Conservation (phyloP, 2,888 invertebrate genomes). For the Rhagium mordax region DNA sequence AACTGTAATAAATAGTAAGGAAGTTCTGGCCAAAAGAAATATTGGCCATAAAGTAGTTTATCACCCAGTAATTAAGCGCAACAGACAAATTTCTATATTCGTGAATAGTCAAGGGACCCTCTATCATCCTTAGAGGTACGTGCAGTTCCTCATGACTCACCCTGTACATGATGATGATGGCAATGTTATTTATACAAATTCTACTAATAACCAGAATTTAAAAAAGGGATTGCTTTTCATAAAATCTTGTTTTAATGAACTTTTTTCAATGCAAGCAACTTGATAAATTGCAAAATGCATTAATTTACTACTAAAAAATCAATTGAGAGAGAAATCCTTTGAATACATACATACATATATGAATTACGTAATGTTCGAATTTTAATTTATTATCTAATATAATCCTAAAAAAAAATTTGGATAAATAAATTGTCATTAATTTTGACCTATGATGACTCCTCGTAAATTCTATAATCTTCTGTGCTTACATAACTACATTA, state of each 20-base stretch:
- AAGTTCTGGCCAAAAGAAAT: too few species aligned
- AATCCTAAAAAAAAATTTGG: neutral
- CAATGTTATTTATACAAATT: too few species aligned
- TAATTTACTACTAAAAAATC: neutral
- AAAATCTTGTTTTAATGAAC: neutral
- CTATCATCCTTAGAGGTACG: too few species aligned
- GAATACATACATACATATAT: too few species aligned
- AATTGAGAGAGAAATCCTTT: neutral
- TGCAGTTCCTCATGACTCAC: too few species aligned
- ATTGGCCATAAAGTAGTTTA: too few species aligned
- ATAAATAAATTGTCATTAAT: neutral
- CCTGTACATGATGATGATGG: too few species aligned
- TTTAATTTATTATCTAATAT: neutral
- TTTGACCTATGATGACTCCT: neutral
- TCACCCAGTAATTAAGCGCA: too few species aligned
- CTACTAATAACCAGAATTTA: neutral
- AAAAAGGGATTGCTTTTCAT: neutral
- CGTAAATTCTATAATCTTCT: neutral
- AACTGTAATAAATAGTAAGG: too few species aligned
- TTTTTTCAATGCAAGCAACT: neutral
- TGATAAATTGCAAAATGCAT: neutral
- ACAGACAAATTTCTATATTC: too few species aligned
- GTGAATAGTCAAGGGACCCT: too few species aligned
- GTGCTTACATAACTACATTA: too few species aligned
- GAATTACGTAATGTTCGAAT: neutral